Evolutionary conservation across 1,140 invertebrate genomes (phyloP).

Genomic region (Tetragnatha versicolor): DNA sequence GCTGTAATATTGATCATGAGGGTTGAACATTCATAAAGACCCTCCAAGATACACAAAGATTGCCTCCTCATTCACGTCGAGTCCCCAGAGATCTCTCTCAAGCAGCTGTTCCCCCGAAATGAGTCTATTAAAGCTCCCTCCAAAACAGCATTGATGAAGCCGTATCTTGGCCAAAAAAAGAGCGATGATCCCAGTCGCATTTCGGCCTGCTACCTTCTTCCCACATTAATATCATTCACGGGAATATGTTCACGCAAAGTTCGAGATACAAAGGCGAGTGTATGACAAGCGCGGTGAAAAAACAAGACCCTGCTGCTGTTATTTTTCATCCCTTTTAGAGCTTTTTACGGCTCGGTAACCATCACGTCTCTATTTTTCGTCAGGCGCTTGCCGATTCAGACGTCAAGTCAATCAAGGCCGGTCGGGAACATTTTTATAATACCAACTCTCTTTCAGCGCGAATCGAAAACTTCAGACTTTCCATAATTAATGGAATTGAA

Average conservation of each 20-base stretch:
- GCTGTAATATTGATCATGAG: no score
- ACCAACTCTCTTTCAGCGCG: conserved; percentile 29
- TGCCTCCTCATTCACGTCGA: no score
- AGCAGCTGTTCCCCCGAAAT: no score
- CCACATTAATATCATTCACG: conserved; percentile 23
- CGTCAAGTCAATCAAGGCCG: conserved; percentile 49
- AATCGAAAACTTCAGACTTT: conserved; percentile 54
- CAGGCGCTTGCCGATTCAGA: conserved; percentile 36
- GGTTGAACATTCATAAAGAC: no score
- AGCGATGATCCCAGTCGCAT: no score
- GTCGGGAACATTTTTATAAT: conserved; percentile 32
- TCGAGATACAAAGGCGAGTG: conserved; percentile 6
- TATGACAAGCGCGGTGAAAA: conserved; percentile 2
- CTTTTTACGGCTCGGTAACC: conserved; percentile 34
- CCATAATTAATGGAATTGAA: conserved; percentile 54
- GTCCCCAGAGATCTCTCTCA: no score
- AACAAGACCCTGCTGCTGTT: conserved; percentile 10
- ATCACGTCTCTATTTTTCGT: conserved; percentile 38
- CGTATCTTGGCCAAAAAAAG: no score
- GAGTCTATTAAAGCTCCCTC: no score
- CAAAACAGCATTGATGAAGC: no score
- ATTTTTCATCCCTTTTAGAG: conserved; percentile 40
- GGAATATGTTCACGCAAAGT: conserved; percentile 9
- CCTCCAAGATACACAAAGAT: no score
- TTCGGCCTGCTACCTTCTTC: no score